Conservation (phyloP, 2,797 vertebrate species). For the Chelon labrosus region DNA sequence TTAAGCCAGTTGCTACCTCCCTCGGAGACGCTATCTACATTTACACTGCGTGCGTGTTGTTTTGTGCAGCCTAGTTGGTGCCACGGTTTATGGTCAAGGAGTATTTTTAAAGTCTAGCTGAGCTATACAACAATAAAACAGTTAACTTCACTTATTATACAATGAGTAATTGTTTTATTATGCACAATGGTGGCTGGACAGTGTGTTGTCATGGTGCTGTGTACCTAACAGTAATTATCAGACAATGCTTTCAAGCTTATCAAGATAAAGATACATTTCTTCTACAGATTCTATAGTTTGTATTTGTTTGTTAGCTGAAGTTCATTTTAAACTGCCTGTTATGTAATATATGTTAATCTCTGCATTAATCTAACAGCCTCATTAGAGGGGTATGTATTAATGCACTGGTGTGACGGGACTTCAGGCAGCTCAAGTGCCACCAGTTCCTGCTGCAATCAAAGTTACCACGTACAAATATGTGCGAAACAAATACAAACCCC, state of each 20-base stretch:
- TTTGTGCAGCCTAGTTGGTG: not conserved
- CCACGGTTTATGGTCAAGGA: conserved; percentile 13
- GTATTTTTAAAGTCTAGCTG: not conserved
- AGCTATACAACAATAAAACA: conserved; percentile 14
- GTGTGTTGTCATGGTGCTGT: conserved; percentile 1
- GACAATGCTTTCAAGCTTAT: not conserved
- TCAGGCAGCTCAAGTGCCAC: conserved; percentile 15
- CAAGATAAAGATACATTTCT: not conserved
- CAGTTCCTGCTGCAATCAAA: conserved; percentile 52
- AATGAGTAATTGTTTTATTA: conserved; percentile 18
- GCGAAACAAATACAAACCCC: conserved; percentile 59
- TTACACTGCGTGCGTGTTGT: not conserved
- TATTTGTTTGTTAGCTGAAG: not conserved
- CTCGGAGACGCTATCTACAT: rapidly evolving
- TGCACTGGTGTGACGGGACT: conserved; percentile 15
- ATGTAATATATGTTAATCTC: not conserved
- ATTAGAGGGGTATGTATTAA: conserved; percentile 22
- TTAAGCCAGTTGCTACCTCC: not conserved
- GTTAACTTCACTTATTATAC: conserved; percentile 26
- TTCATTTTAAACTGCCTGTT: not conserved
- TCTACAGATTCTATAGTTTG: not conserved
- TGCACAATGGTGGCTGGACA: not conserved
- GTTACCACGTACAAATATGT: conserved; percentile 52
- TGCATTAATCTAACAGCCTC: conserved; percentile 33
- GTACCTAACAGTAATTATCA: not conserved